These are phyloP conservation scores for Diogma glabrata DNA, from an alignment of 2,888 invertebrate species.

Conservation along the genomic window DNA sequence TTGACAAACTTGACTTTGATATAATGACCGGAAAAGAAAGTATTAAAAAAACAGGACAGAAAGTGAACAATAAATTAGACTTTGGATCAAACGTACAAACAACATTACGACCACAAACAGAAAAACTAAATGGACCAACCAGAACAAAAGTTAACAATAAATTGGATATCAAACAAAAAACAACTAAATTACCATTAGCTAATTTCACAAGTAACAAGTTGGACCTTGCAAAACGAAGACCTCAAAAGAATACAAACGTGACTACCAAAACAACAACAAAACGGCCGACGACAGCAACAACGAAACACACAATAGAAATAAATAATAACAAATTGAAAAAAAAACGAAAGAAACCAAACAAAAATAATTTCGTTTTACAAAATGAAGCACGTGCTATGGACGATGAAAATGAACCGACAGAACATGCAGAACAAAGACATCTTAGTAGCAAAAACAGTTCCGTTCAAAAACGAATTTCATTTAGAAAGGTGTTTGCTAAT, in stretches of 20 bases:
- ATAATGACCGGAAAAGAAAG: conserved; percentile 20
- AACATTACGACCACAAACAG: neutral
- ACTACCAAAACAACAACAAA: neutral
- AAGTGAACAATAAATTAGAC: conserved; percentile 28
- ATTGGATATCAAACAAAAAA: conserved; percentile 11
- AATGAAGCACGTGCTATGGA: conserved; percentile 19
- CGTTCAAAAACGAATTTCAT: neutral
- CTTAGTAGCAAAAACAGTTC: conserved; percentile 1
- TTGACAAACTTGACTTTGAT: conserved; percentile 48
- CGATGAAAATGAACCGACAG: conserved; percentile 10
- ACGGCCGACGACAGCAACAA: conserved; percentile 1
- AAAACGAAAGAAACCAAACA: conserved; percentile 15
- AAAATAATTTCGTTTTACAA: too few relatives aligned
- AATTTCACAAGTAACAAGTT: conserved; percentile 9
- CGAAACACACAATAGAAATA: conserved; percentile 21
- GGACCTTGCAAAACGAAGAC: neutral
- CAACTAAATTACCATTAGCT: conserved; percentile 1
- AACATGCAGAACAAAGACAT: conserved; percentile 18
- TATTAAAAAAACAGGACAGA: conserved; percentile 23
- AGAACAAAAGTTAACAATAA: conserved; percentile 10
- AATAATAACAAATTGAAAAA: conserved; percentile 15
- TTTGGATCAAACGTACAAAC: neutral
- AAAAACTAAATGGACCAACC: neutral
- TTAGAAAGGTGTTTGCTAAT: conserved; percentile 1
- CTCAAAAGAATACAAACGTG: neutral